These are phyloP conservation scores for Agrochola lota DNA, from an alignment of 2,888 invertebrate species.

Conservation along the genomic window DNA sequence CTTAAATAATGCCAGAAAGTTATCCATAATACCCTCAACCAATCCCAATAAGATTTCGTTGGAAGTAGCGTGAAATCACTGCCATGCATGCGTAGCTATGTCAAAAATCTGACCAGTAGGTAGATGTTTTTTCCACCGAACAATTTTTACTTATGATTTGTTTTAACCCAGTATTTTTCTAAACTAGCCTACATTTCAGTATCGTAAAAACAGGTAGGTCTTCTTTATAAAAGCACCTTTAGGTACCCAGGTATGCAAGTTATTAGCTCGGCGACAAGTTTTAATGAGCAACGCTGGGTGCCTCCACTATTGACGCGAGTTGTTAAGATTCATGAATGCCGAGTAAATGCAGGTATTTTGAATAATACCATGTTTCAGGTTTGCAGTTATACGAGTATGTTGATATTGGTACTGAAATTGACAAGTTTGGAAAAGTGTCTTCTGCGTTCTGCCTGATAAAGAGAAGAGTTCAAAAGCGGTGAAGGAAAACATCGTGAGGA, in stretches of 20 bases:
- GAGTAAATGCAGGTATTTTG: constrained; percentile 30
- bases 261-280: constrained; percentile 67
- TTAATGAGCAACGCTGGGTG: constrained; percentile 64
- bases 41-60: no score
- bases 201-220: background rate
- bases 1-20: no score
- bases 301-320: constrained; percentile 57
- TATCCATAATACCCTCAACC: no score
- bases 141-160: background rate
- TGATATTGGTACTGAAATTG: background rate
- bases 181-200: background rate
- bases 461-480: no score
- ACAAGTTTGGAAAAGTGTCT: background rate
- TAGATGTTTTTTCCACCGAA: background rate
- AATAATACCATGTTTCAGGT: background rate
- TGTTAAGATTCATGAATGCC: constrained; percentile 58
- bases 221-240: constrained; percentile 31
- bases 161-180: background rate
- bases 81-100: background rate
- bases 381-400: constrained; percentile 16
- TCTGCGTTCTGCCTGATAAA: background rate
- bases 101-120: background rate
- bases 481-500: no score
- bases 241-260: constrained; percentile 61
- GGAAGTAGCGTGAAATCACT: no score